Evolutionary conservation across 2,113 vertebrate species (phyloP).

Genomic region (Eubucco bourcierii): DNA sequence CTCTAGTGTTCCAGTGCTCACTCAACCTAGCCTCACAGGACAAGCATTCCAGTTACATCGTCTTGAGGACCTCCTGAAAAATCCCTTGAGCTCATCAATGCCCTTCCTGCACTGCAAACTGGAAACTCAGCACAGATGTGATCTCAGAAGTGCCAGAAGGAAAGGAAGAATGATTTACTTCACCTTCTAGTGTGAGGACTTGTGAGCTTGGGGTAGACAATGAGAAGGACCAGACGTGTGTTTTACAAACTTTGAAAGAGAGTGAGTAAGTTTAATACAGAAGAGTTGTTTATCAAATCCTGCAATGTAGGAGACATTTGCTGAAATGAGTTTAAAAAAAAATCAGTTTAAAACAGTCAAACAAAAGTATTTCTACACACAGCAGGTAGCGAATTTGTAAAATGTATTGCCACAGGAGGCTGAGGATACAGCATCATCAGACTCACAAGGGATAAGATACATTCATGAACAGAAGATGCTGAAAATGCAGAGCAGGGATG

Average conservation of each 20-base stretch:
- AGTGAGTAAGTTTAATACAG: not conserved
- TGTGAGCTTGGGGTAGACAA: not conserved
- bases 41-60: rapidly evolving
- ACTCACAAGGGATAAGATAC: not conserved
- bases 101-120: not conserved
- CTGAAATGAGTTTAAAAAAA: conserved; percentile 1
- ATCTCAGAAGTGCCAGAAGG: not conserved
- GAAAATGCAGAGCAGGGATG: not conserved
- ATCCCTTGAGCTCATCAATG: not conserved
- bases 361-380: conserved; percentile 12
- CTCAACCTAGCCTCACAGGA: too few relatives aligned
- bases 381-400: conserved; percentile 11
- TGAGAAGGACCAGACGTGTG: not conserved
- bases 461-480: not conserved
- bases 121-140: not conserved
- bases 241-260: not conserved
- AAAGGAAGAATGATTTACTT: not conserved
- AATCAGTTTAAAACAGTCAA: not conserved
- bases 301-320: not conserved
- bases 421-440: not conserved
- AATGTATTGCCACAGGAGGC: not conserved
- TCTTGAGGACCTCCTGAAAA: not conserved
- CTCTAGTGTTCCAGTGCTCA: not conserved
- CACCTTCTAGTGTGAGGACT: not conserved
- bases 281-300: not conserved